phyloP scores from a whole-genome alignment of 1,140 invertebrate genomes.

The Yoshiicerus persimilis region DNA sequence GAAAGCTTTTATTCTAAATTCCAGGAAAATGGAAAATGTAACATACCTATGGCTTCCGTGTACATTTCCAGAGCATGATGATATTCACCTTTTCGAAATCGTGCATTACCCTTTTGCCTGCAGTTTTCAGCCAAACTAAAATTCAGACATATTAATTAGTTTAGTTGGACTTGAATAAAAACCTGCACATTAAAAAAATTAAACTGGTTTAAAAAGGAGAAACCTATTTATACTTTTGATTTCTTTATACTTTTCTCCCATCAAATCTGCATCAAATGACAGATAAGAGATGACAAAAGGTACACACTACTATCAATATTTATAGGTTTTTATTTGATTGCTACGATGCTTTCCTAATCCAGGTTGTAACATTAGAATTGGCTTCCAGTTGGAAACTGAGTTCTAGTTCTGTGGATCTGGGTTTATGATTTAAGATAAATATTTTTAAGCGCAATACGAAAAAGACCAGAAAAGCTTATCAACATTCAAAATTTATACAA shows the following conservation, averaged over 20 bases:
- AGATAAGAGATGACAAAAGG: not conserved
- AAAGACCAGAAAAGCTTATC: too few species aligned
- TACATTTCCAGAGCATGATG: constrained; percentile 78
- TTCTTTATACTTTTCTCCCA: not conserved
- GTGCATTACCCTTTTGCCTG: constrained; percentile 84
- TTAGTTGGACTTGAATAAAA: too few species aligned
- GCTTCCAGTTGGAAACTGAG: too few species aligned
- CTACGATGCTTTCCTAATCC: not conserved
- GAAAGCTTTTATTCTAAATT: too few species aligned
- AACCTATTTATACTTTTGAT: not conserved
- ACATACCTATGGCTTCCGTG: constrained; percentile 78
- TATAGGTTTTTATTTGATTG: not conserved
- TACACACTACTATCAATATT: not conserved
- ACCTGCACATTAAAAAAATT: not conserved
- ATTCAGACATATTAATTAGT: not conserved
- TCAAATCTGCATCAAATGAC: not conserved
- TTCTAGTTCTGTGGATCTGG: too few species aligned
- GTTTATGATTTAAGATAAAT: too few species aligned
- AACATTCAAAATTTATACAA: too few species aligned
- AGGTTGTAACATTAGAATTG: not conserved
- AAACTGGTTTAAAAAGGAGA: not conserved
- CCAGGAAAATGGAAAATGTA: not conserved
- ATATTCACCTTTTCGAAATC: constrained; percentile 85
- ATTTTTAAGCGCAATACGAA: too few species aligned
- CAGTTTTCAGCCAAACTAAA: constrained; percentile 49